Base-by-base conservation (phyloP, 2,113 vertebrate species). In the Equus quagga region DNA sequence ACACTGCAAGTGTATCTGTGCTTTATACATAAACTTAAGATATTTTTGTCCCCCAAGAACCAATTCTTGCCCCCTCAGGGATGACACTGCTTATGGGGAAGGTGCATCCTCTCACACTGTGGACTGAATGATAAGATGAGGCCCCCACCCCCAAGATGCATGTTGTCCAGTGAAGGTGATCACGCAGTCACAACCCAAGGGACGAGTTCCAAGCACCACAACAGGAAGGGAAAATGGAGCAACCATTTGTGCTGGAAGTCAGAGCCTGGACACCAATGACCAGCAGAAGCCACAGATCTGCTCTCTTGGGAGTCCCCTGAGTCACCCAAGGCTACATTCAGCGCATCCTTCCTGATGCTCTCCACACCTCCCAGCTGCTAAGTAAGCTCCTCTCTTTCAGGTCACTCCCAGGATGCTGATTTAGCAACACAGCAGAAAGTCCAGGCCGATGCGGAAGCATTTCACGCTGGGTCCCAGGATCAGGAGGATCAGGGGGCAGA, bases 131-230 rank as follows among this genome's bases (percentile, higher is more conserved):
- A 31, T 21, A 51, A 46, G 13, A 11, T 4, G 15, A 84, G 17
- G 60, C 8, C 1, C 17, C 24, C 6, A 26, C 2, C 31, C 19
- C 2, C 76, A 56, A 6, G 73, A 36, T 44, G 41, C 73, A 49
- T 26, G 0, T 14, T 2, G 60, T 36, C 23, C 60, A 76, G 24
- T 4, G 1, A 41, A 14, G 60, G 51, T 24, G 60, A 67, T 14
- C 1, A 24, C 65, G 10, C 10, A 19, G 41, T 26, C 24, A 49
- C 23, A 70, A 69, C 49, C 23, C 31, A 36, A 56, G 49, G 13
- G 11, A 4, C 36, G 11, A 58, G 31, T 24, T 6, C 75, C 9
- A 33, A 51, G 33, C 24, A 23, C 9, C 6, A 0, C 33, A 21
- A 58, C 26, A 86, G 2, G 23, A 26, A 86, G 19, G 49, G 36